A percentile compares a stretch with the other conserved stretches of the same genome.
Conservation (phyloP, 2,888 invertebrate genomes). For the Unio pictorum region DNA sequence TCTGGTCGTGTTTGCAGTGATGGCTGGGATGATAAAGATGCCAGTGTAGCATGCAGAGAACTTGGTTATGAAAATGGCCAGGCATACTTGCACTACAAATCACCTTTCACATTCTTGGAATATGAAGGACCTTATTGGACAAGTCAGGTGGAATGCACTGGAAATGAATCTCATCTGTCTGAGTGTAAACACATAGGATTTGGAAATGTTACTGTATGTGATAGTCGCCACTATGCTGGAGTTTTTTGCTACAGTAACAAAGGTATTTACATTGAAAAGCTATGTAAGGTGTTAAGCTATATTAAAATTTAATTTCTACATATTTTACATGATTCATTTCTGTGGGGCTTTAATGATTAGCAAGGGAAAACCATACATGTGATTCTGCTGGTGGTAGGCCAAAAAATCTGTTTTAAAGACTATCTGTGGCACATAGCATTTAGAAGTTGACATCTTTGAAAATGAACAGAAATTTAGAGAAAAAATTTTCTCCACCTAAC, state of each 20-base stretch:
- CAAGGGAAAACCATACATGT: too few species aligned
- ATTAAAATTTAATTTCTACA: too few species aligned
- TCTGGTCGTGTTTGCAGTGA: conserved; percentile 58
- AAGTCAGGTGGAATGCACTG: conserved; percentile 53
- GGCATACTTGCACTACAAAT: conserved; percentile 59
- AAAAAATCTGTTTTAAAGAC: too few species aligned
- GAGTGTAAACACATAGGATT: conserved; percentile 48
- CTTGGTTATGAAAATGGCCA: conserved; percentile 54
- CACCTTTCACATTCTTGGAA: conserved; percentile 38
- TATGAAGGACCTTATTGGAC: conserved; percentile 76
- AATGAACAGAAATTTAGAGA: too few species aligned
- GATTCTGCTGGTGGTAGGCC: too few species aligned
- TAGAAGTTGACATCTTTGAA: too few species aligned
- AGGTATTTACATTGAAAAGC: conserved; percentile 29
- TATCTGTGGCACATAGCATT: too few species aligned
- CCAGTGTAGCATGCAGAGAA: conserved; percentile 52
- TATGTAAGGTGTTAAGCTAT: too few species aligned
- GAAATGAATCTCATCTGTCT: conserved; percentile 39
- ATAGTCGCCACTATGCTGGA: conserved; percentile 49
- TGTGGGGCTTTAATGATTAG: too few species aligned
- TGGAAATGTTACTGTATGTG: conserved; percentile 50
- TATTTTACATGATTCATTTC: too few species aligned
- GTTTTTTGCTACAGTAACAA: conserved; percentile 52
- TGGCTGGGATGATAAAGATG: conserved; percentile 55
- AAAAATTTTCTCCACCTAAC: too few species aligned